Percentiles rank a stretch among this genome's conserved stretches.
These are phyloP conservation scores for Drymonia ruficornis DNA, from an alignment of 2,888 invertebrate species.

Conservation along the genomic window DNA sequence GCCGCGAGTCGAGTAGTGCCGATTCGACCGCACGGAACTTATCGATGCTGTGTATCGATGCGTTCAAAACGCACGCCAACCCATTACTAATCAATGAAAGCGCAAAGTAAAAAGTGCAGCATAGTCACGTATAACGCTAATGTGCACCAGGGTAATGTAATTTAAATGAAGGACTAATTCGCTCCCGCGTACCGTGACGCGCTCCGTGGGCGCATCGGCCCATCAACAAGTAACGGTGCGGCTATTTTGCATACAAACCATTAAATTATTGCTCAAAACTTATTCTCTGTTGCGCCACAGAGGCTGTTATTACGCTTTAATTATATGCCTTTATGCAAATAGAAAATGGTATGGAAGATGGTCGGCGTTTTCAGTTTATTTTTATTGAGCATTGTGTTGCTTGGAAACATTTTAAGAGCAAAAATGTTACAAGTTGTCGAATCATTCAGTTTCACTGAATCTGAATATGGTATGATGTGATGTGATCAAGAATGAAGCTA, in stretches of 20 bases:
- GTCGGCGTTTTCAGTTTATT: slow-evolving; percentile 65
- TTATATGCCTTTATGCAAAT: slow-evolving; percentile 82
- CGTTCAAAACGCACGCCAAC: slow-evolving; percentile 49
- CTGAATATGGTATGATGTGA: slow-evolving; percentile 20
- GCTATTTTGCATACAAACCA: slow-evolving; percentile 84
- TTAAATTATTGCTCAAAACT: slow-evolving; percentile 84
- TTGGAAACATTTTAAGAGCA: slow-evolving; percentile 46
- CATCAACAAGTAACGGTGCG: slow-evolving; percentile 82
- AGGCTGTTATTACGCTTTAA: slow-evolving; percentile 82
- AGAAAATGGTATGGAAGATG: slow-evolving; percentile 77
- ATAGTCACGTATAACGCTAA: slow-evolving; percentile 67
- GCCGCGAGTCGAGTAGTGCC: slow-evolving; percentile 50
- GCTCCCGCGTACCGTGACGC: slow-evolving; percentile 79
- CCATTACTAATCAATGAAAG: slow-evolving; percentile 58
- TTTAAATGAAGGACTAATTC: slow-evolving; percentile 83
- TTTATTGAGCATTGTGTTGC: slow-evolving; percentile 68
- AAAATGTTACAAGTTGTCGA: slow-evolving; percentile 53
- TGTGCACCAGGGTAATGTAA: slow-evolving; percentile 74
- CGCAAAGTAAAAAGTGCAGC: slow-evolving; percentile 57
- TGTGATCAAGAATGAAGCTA: slow-evolving; percentile 62
- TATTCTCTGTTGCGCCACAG: slow-evolving; percentile 83
- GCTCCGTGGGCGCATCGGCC: slow-evolving; percentile 75
- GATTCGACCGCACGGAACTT: slow-evolving; percentile 55
- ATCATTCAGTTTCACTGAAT: slow-evolving; percentile 28
- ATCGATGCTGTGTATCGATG: too few relatives aligned